A percentile compares a stretch with the other conserved stretches of the same genome.
phyloP scores from a whole-genome alignment of 2,113 vertebrate genomes.

The Tringa solitaria region DNA sequence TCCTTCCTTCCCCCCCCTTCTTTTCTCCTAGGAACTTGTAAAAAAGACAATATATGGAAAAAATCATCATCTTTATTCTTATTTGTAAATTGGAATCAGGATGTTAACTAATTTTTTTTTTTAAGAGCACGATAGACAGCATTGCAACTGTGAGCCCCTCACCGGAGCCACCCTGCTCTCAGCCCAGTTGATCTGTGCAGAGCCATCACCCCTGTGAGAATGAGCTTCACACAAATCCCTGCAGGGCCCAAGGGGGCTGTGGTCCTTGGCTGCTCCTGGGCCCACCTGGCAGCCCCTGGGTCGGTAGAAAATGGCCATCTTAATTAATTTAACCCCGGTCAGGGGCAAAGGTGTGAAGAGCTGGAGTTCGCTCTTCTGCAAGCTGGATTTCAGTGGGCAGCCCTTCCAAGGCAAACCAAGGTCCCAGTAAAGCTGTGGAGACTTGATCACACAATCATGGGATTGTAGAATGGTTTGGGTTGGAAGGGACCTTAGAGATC shows the following conservation, averaged over 20 bases:
- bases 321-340: not conserved
- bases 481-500: not conserved
- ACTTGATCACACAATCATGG: not conserved
- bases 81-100: not conserved
- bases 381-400: not conserved
- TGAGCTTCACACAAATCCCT: accelerated
- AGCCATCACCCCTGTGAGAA: too few species aligned
- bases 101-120: not conserved
- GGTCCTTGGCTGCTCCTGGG: accelerated
- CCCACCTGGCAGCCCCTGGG: not conserved
- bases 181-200: accelerated
- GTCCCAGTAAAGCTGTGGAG: not conserved
- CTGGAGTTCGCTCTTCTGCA: not conserved
- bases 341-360: not conserved
- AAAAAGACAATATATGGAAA: not conserved
- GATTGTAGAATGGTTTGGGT: not conserved
- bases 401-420: accelerated
- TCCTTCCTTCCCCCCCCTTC: not conserved
- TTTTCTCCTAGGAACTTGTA: not conserved
- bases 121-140: not conserved
- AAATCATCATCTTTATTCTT: not conserved
- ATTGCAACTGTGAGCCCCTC: too few species aligned
- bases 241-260: accelerated
- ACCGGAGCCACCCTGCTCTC: not conserved
- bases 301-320: accelerated